These are phyloP conservation scores for Ctenodactylus gundi DNA, from an alignment of 2,113 vertebrate genomes.

Conservation along the genomic window DNA sequence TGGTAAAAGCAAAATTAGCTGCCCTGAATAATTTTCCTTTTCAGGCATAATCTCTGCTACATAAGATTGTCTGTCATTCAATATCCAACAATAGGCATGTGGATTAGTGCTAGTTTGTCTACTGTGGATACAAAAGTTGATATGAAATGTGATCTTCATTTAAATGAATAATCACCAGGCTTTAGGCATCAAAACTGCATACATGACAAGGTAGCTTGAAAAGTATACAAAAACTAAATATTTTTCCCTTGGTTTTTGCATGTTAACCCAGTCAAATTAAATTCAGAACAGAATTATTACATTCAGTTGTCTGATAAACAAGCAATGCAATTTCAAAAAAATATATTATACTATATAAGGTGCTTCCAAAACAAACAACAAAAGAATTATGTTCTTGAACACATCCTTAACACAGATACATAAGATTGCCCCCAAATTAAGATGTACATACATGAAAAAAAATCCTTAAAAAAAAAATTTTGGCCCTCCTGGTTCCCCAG, in stretches of 20 bases:
- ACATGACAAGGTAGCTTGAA: slow-evolving; percentile 76
- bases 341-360: slow-evolving; percentile 83
- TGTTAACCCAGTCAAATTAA: slow-evolving; percentile 75
- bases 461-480: not conserved
- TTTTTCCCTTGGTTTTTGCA: slow-evolving; percentile 60
- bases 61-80: slow-evolving; percentile 78
- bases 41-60: slow-evolving; percentile 73
- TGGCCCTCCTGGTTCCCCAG: slow-evolving; percentile 20
- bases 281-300: slow-evolving; percentile 79
- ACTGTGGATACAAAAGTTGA: slow-evolving; percentile 85
- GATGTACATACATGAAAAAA: slow-evolving; percentile 55
- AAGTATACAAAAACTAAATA: slow-evolving; percentile 70
- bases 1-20: slow-evolving; percentile 88
- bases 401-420: slow-evolving; percentile 64
- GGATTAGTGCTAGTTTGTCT: slow-evolving; percentile 84
- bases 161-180: slow-evolving; percentile 83
- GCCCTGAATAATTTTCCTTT: slow-evolving; percentile 84
- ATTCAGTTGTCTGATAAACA: slow-evolving; percentile 85
- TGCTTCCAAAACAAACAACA: slow-evolving; percentile 81
- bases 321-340: slow-evolving; percentile 77
- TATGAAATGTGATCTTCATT: slow-evolving; percentile 82
- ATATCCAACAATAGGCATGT: slow-evolving; percentile 82
- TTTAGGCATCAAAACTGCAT: slow-evolving; percentile 80
- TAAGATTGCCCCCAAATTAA: slow-evolving; percentile 68
- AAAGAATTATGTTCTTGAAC: slow-evolving; percentile 66